phyloP scores from a whole-genome alignment of 1,140 invertebrate genomes.

The Nomia melanderi region DNA sequence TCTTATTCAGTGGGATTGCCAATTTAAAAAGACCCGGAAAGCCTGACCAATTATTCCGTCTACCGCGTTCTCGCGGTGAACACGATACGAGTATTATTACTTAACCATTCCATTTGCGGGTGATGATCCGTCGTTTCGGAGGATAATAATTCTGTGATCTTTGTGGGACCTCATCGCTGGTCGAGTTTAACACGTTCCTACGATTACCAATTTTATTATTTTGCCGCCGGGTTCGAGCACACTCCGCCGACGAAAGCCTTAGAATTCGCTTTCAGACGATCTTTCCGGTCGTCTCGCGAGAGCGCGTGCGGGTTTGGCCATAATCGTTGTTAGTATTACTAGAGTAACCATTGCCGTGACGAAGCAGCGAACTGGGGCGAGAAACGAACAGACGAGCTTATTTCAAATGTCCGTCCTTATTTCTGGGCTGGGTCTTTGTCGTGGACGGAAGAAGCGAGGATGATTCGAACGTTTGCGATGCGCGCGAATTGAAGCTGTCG shows the following conservation, averaged over 20 bases:
- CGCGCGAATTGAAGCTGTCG: too few relatives aligned
- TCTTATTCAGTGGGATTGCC: too few relatives aligned
- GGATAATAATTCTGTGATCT: constrained; percentile 60
- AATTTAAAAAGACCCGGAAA: too few relatives aligned
- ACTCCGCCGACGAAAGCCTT: neutral
- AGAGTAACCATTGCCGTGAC: neutral
- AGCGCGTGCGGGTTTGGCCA: neutral
- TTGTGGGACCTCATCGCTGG: constrained; percentile 52
- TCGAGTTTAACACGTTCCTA: constrained; percentile 36
- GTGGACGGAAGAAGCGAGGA: neutral
- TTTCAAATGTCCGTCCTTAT: too few relatives aligned
- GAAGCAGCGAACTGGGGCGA: neutral
- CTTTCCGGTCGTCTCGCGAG: neutral
- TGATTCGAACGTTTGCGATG: neutral
- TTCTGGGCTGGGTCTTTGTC: too few relatives aligned
- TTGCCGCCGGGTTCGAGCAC: neutral
- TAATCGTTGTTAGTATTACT: constrained; percentile 30
- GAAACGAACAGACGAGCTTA: neutral
- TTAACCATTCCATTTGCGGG: constrained; percentile 49
- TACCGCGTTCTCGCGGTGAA: constrained; percentile 7
- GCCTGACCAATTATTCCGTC: too few relatives aligned
- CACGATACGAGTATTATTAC: constrained; percentile 3
- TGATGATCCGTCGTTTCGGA: constrained; percentile 28
- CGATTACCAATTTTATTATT: neutral
- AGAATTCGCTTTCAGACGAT: neutral